phyloP scores from a whole-genome alignment of 2,888 invertebrate genomes.

The Leptinotarsa haldemani region DNA sequence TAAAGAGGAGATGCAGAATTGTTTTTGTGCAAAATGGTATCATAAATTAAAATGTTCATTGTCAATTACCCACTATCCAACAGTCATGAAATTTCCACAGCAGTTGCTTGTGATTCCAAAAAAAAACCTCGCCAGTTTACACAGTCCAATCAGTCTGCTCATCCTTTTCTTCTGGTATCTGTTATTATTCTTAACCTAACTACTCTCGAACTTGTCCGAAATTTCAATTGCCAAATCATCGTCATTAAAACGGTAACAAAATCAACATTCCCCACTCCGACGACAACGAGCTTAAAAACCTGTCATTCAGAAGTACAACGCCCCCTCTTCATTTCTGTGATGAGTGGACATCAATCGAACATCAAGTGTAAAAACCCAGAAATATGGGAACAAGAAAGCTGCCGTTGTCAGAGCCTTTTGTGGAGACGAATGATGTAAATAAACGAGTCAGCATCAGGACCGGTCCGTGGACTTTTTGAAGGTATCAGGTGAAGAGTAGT shows the following conservation, averaged over 20 bases:
- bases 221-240: conserved; percentile 15
- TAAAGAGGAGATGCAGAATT: too few relatives aligned
- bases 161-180: neutral
- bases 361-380: conserved; percentile 33
- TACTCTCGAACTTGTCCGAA: neutral
- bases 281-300: neutral
- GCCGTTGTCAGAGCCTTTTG: conserved; percentile 27
- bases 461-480: neutral
- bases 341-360: conserved; percentile 33
- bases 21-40: too few relatives aligned
- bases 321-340: conserved; percentile 24
- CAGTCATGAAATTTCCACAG: neutral
- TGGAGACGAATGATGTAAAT: conserved; percentile 43
- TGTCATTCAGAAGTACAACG: conserved; percentile 7
- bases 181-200: conserved; percentile 11
- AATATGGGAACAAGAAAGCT: conserved; percentile 35
- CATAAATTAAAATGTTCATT: too few relatives aligned
- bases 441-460: conserved; percentile 45
- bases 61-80: too few relatives aligned
- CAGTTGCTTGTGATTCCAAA: neutral
- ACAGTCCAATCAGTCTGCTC: neutral
- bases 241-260: conserved; percentile 19
- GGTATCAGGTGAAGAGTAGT: neutral
- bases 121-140: neutral
- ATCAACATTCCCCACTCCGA: conserved; percentile 5